A percentile compares a stretch with the other conserved stretches of the same genome.
These are phyloP conservation scores for Oeneis ivallda DNA, from an alignment of 2,888 invertebrate species.

Conservation along the genomic window DNA sequence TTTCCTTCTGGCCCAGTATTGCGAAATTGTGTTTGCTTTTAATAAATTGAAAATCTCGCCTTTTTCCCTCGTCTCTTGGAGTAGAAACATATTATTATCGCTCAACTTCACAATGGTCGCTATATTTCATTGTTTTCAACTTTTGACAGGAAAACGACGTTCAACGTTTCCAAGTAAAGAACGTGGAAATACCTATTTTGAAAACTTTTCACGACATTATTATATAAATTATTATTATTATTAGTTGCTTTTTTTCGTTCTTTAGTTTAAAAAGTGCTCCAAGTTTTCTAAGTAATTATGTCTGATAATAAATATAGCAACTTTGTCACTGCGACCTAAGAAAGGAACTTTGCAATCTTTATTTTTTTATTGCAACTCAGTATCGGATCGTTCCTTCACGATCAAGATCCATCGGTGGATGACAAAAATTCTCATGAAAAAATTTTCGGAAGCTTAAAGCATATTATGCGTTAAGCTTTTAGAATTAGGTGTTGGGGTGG, in stretches of 20 bases:
- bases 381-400: no score
- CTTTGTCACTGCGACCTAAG: not conserved
- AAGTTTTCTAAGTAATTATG: not conserved
- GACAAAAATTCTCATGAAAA: no score
- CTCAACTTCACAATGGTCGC: slow-evolving; percentile 16
- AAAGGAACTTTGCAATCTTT: not conserved
- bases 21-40: slow-evolving; percentile 64
- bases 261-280: not conserved
- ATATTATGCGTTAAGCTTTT: no score
- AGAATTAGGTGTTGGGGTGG: no score
- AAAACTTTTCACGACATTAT: slow-evolving; percentile 17
- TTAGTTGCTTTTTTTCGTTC: not conserved
- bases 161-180: slow-evolving; percentile 18
- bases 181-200: slow-evolving; percentile 17
- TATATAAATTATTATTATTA: slow-evolving; percentile 15
- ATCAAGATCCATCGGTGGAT: no score
- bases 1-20: slow-evolving; percentile 41
- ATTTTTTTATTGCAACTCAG: not conserved
- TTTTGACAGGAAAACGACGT: slow-evolving; percentile 28
- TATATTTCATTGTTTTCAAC: slow-evolving; percentile 24
- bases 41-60: slow-evolving; percentile 49
- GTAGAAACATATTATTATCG: slow-evolving; percentile 29
- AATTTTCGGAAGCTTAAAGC: no score
- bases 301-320: not conserved
- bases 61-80: slow-evolving; percentile 18